These are phyloP conservation scores for Cryptophagus acutangulus DNA, from an alignment of 2,888 invertebrate species.

Conservation along the genomic window DNA sequence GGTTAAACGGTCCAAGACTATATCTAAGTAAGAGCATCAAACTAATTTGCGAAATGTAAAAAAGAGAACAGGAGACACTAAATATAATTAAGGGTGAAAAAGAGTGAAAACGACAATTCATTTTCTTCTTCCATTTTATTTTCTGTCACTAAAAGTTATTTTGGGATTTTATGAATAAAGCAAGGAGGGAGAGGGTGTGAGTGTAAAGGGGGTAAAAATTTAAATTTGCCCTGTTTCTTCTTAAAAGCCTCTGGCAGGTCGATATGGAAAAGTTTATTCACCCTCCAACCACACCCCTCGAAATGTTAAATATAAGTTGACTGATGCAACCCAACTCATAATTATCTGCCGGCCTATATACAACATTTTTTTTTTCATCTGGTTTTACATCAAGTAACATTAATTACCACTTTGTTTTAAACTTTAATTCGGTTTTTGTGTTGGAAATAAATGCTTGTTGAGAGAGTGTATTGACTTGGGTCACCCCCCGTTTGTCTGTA, in stretches of 20 bases:
- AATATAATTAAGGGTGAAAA: conserved; percentile 35
- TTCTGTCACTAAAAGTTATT: conserved; percentile 40
- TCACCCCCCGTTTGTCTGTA: too few relatives aligned
- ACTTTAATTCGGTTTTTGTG: too few relatives aligned
- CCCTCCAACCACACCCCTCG: conserved; percentile 37
- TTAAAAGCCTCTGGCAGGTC: conserved; percentile 39
- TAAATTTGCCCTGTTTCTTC: conserved; percentile 38
- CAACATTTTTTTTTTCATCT: too few relatives aligned
- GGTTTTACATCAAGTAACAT: too few relatives aligned
- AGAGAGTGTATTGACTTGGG: too few relatives aligned
- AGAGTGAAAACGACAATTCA: conserved; percentile 41
- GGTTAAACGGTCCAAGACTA: conserved; percentile 18
- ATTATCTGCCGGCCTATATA: conserved; percentile 16
- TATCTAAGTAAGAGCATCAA: too few relatives aligned
- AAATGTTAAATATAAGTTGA: conserved; percentile 33
- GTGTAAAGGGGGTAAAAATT: conserved; percentile 27
- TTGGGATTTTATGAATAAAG: conserved; percentile 36
- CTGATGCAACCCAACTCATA: conserved; percentile 29
- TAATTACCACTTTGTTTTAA: too few relatives aligned
- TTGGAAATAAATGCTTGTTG: too few relatives aligned
- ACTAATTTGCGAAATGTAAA: conserved; percentile 20
- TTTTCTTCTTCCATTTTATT: conserved; percentile 40
- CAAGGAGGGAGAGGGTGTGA: conserved; percentile 5
- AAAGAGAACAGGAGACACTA: conserved; percentile 12
- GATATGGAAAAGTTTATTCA: conserved; percentile 40